Percentiles rank a stretch among this genome's conserved stretches.
Evolutionary conservation across 2,113 vertebrate genomes (phyloP).

Genomic region (Pristiophorus japonicus): DNA sequence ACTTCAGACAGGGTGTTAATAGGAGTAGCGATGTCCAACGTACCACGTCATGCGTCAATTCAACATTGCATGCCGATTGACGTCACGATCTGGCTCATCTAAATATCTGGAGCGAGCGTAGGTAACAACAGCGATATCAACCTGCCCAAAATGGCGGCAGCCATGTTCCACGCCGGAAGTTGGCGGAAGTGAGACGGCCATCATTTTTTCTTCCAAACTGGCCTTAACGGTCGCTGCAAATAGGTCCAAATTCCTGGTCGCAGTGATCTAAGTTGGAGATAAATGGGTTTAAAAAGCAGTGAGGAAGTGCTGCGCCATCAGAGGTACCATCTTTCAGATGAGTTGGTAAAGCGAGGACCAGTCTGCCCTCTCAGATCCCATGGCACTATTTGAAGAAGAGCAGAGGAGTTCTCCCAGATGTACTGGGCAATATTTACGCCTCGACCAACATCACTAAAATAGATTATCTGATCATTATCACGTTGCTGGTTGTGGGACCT

Average conservation of each 20-base stretch:
- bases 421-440: background rate
- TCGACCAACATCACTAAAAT: background rate
- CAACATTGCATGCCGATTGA: no score
- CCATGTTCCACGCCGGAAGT: no score
- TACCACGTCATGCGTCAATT: no score
- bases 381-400: background rate
- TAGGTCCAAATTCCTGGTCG: background rate
- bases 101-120: no score
- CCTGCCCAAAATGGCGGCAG: no score
- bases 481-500: background rate
- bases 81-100: no score
- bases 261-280: background rate
- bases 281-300: background rate
- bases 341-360: background rate
- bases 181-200: no score
- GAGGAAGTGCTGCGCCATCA: background rate
- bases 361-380: background rate
- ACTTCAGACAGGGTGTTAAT: no score
- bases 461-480: background rate
- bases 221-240: no score
- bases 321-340: background rate
- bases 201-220: no score
- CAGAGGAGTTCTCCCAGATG: background rate
- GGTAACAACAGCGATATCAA: no score
- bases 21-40: no score